Evolutionary conservation across 2,888 invertebrate species (phyloP).

Genomic region (Ommatoiulus sabulosus): DNA sequence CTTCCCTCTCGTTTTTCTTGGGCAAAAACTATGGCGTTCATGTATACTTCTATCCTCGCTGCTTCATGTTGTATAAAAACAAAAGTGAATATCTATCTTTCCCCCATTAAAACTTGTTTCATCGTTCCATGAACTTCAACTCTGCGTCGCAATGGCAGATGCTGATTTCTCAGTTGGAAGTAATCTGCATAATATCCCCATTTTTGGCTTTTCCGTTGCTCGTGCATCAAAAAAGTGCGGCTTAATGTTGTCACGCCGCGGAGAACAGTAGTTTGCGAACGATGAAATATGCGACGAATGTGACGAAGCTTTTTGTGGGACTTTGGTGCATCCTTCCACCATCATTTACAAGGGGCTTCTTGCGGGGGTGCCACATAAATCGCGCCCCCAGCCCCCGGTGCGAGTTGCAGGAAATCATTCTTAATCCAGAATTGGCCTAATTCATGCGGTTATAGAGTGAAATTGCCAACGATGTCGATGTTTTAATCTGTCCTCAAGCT

Average conservation of each 20-base stretch:
- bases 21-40: no score
- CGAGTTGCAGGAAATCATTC: no score
- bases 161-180: constrained; percentile 34
- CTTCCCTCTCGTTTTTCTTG: not conserved
- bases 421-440: no score
- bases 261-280: constrained; percentile 34
- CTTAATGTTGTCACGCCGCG: constrained; percentile 25
- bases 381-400: no score
- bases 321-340: no score
- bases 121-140: constrained; percentile 34
- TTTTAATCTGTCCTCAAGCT: no score
- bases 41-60: not conserved
- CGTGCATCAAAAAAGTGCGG: constrained; percentile 26
- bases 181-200: constrained; percentile 19
- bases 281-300: constrained; percentile 27
- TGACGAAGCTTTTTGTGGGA: constrained; percentile 10
- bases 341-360: no score
- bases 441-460: no score
- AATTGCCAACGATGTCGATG: no score
- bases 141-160: not conserved
- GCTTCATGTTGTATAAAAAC: constrained; percentile 19
- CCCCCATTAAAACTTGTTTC: constrained; percentile 34
- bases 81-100: constrained; percentile 34
- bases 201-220: constrained; percentile 27
- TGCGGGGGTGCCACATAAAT: no score